A percentile compares a stretch with the other conserved stretches of the same genome.
Evolutionary conservation across 2,797 vertebrate species (phyloP).

Genomic region (Philypnodon macrostomus): DNA sequence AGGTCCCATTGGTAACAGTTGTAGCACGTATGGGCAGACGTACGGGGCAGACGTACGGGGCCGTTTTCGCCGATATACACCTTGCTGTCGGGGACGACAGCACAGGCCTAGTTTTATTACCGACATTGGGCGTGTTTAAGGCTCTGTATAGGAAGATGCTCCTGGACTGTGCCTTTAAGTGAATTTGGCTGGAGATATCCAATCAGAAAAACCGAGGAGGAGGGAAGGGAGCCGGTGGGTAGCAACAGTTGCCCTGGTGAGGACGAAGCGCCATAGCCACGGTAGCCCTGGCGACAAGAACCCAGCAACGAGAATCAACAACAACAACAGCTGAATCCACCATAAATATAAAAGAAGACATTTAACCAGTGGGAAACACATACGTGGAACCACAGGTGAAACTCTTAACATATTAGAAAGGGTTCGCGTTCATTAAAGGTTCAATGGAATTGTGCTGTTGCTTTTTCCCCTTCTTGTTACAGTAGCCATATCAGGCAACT

Average conservation of each 20-base stretch:
- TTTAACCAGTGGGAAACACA: conserved; percentile 71
- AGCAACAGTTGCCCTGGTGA: conserved; percentile 99
- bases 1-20: no score
- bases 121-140: conserved; percentile 45
- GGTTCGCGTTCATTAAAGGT: conserved; percentile 50
- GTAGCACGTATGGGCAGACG: no score
- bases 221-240: conserved; percentile 84
- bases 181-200: conserved; percentile 54
- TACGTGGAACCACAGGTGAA: conserved; percentile 77
- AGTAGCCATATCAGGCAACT: conserved; percentile 68
- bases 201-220: conserved; percentile 71
- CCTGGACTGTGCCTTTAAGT: conserved; percentile 59
- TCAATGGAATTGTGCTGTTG: conserved; percentile 61
- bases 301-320: conserved; percentile 95
- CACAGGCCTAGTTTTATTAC: no score
- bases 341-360: conserved; percentile 73
- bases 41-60: no score
- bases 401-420: conserved; percentile 48
- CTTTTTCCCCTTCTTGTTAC: conserved; percentile 69
- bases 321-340: conserved; percentile 85
- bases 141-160: conserved; percentile 47
- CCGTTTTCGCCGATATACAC: no score
- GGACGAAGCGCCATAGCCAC: conserved; percentile 99
- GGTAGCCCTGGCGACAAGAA: conserved; percentile 99
- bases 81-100: no score